Base-by-base conservation (phyloP, 2,113 vertebrate species). In the Notarius lentiginosus region DNA sequence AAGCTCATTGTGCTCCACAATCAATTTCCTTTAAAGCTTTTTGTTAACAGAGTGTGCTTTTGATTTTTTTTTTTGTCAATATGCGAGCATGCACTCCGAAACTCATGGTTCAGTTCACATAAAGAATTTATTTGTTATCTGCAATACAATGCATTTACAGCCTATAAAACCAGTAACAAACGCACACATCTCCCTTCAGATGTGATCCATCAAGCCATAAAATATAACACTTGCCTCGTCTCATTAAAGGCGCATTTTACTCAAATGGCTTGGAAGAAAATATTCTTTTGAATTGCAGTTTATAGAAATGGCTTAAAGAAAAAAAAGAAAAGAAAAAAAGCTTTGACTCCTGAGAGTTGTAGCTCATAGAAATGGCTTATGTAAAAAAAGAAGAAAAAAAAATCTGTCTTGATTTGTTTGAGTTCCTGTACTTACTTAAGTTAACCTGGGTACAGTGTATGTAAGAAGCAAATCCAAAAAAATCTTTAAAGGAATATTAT, bases 11-110 rank as follows among this genome's bases (percentile, higher is more conserved):
- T 60, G 86, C 34, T 79, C 85, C 22, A 83, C 61, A 82, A 60
- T 87, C 61, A 51, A 83, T 56, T 49, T 72, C 63, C 63, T 87
- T 61, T 61, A 82, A 55, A 76, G 61, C 56, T 76, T 60, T 81
- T 66, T 87, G 75, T n/a, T 63, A 83, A 70, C n/a, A 1, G 47
- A 58, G 76, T 72, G n/a, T 61, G 58, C 86, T 75, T 41, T 82
- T 72, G 18, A 51, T 68, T 34, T 86, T 51, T 68, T 34, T 86
- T 51, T 41, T 17, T 53, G 41, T 60, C 49, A 85, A 27, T 20
- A 70, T 30, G 41, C 34, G 49, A 55, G 34, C 51, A 61, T 24
- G 24, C 20, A n/a, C 49, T 86, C 61, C 76, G n/a, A 84, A 61
- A 63, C 14, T 73, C 22, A 14, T 20, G 70, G 24, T 76, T 49